Evolutionary conservation across 2,797 vertebrate genomes (phyloP).

Genomic region (Neopelma chrysocephalum): DNA sequence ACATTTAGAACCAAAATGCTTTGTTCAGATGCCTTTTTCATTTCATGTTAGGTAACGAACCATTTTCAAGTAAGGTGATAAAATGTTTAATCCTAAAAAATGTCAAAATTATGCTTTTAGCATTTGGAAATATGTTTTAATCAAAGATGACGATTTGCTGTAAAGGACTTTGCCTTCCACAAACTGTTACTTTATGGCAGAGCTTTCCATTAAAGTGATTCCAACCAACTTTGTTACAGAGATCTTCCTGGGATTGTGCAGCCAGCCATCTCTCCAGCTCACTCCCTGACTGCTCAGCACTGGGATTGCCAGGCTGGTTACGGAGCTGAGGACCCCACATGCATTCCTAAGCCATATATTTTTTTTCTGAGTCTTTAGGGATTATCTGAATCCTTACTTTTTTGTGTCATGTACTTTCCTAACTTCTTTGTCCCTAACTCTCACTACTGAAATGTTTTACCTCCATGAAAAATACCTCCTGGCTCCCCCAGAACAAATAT

Average conservation of each 20-base stretch:
- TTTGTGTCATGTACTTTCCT: not conserved
- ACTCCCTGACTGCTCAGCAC: not conserved
- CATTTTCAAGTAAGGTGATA: conserved; percentile 7
- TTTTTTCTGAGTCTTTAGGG: not conserved
- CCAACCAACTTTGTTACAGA: not conserved
- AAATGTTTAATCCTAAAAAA: not conserved
- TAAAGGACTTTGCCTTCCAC: not conserved
- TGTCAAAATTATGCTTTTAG: not conserved
- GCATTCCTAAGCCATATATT: not conserved
- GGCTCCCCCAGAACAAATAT: not conserved
- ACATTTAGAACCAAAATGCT: not conserved
- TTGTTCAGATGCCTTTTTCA: conserved; percentile 1
- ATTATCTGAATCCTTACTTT: not conserved
- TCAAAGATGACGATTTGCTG: not conserved
- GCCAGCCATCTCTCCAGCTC: not conserved
- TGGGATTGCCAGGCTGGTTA: not conserved
- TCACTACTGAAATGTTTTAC: not conserved
- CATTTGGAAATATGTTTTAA: not conserved
- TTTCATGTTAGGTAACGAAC: not conserved
- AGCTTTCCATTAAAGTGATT: not conserved
- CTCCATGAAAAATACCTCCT: not conserved
- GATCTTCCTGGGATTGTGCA: not conserved
- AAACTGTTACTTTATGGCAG: not conserved
- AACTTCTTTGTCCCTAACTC: not conserved
- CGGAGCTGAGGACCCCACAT: not conserved